Base-by-base conservation (phyloP, 2,888 invertebrate species). In the Arctia plantaginis region DNA sequence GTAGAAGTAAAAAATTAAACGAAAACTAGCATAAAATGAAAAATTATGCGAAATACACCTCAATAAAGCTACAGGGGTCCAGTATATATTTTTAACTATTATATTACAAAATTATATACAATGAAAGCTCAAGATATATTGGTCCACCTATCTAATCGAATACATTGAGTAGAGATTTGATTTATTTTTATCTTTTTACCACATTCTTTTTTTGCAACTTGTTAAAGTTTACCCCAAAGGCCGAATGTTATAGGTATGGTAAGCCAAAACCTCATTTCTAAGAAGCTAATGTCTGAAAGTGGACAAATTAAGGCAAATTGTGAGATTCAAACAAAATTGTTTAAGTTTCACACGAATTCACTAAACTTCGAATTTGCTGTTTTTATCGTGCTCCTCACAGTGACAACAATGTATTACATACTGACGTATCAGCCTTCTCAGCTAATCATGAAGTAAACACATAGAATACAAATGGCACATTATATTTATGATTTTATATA, bases 401-500 rank as follows among this genome's bases (percentile, higher is more conserved):
- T 62, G 30, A 30, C 62, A 62, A 62, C 62, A 62, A 10, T 23
- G 27, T 35, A 39, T 39, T 27, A 39, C 69, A 62, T 62, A 70
- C 70, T 30, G 39, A 10, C 64, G 27, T 30, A 23, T 44, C 18
- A 64, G 44, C 23, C 64, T 44, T 10, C 64, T 64, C 39, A 33
- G n/a, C 15, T 30, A 8, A 71, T 47, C 51, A 35, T 69, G 23
- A 59, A 74, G 27, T 71, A 69, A 73, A 73, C 69, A 73, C 23
- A 64, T 64, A 30, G 47, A 55, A 72, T 69, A 72, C 71, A 72
- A 72, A 68, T 72, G 75, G 18, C 33, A 69, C 65, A 69, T 71
- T 69, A 79, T 70, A 74, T 75, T 77, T 76, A 83, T 59, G 74
- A 76, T 75, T 77, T 75, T 55, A 69, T 69, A 74, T 83, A 41